Base-by-base conservation (phyloP, 2,888 invertebrate genomes). In the Acronicta alni region DNA sequence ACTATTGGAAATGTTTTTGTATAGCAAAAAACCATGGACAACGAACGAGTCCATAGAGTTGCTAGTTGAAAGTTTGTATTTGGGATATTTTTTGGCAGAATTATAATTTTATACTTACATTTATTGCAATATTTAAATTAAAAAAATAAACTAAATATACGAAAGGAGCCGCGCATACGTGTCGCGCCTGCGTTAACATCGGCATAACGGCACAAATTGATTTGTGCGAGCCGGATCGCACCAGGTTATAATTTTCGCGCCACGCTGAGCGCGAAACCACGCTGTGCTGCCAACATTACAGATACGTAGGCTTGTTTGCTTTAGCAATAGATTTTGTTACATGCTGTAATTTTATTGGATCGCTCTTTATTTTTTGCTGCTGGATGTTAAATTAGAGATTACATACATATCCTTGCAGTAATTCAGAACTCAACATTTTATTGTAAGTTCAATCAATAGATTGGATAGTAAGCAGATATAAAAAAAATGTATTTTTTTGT, bases 161-260 rank as follows among this genome's bases (percentile, higher is more conserved):
- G 42, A 52, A 65, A 74, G 71, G 55, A 67, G 69, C 64, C 58
- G 69, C 76, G 64, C 62, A 67, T 78, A 68, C 75, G 79, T 79
- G 77, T 67, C 64, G 73, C 77, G 77, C 74, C 79, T 79, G 81
- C 81, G 81, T 80, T 84, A 79, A 81, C 79, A 77, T 72, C 67
- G 67, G 41, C 57, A 83, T 87, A 89, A 88, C 83, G 81, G 83
- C 81, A 84, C 76, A 84, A 90, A 90, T 90, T 92, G 91, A 92
- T 92, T 91, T 89, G 89, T 89, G 88, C 83, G 76, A 82, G 60
- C 68, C 75, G 57, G 57, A 75, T 69, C 71, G 64, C 77, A 72
- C 57, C 81, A 89, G 89, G 91, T 89, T 91, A 90, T 92, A 92
- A 92, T 91, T 91, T 92, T 90, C 91, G 90, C 91, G 89, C 89